Evolutionary conservation across 1,140 invertebrate genomes (phyloP), one percentile per base, ranked within the genome.

Genomic region (Drusus annulatus): DNA sequence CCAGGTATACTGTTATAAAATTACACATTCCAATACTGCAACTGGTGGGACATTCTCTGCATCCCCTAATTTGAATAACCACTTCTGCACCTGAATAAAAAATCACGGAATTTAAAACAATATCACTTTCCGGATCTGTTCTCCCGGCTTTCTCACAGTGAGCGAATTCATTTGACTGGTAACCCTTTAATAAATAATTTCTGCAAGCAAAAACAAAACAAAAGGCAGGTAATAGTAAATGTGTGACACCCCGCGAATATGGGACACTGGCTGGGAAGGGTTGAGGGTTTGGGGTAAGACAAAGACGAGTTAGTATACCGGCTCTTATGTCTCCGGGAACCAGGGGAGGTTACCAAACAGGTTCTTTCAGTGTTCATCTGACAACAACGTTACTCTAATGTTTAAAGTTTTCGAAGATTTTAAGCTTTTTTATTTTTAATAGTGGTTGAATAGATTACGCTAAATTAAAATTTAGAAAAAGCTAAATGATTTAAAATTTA

Each of bases 141-240:
- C 74, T 76, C 23, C 3, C 54, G 25, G 45, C 21, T 60, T 76
- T 76, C 74, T 45, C 69, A 74, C 69, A 74, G 19, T n/a, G 50
- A 62, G 17, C 21, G 16, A 28, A 25, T 4, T 8, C 23, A 21
- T 51, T 56, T 56, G 7, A 23, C 36, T 50, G 17, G 21, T 45
- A n/a, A 50, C 45, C 36, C 15, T 76, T 76, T 76, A 21, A n/a
- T 21, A 62, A 60, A 45, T 71, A 56, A 50, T 76, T 76, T 81
- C 54, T 78, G 23, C 16, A 45, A 21, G 45, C 74, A 79, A 78
- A 79, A 78, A 76, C 80, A 79, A 81, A 75, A 76, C 78, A 80
- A 80, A 74, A 56, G 63, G 28, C 52, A 52, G n/a, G 54, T 63
- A 21, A 76, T 74, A 75, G 52, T 76, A 75, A 65, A 79, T 56